Percentiles rank a stretch among this genome's conserved stretches.
phyloP scores from a whole-genome alignment of 2,888 invertebrate species.

The Saturnia pavonia region DNA sequence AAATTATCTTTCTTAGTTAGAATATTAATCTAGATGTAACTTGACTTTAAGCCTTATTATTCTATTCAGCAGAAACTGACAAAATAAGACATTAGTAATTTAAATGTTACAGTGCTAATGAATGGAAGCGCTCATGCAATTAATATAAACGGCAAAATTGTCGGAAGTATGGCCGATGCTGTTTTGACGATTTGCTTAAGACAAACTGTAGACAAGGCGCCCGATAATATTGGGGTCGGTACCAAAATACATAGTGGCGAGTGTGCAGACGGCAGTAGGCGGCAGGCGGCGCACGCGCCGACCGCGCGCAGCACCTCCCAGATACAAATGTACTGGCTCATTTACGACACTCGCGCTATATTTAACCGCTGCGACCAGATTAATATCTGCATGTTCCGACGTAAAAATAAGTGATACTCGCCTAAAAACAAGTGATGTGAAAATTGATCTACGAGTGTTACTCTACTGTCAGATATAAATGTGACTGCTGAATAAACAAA shows the following conservation, averaged over 20 bases:
- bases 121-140: constrained; percentile 43
- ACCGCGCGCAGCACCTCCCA: constrained; percentile 67
- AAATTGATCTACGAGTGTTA: constrained; percentile 56
- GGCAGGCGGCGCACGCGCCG: constrained; percentile 76
- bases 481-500: constrained; percentile 55
- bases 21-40: neutral
- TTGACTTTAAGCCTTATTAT: neutral
- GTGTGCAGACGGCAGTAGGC: constrained; percentile 73
- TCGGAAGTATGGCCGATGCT: constrained; percentile 65
- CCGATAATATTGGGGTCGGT: constrained; percentile 77
- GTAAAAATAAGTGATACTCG: constrained; percentile 67
- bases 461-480: constrained; percentile 51
- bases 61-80: neutral
- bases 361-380: constrained; percentile 76
- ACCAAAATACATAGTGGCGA: constrained; percentile 76
- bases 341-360: constrained; percentile 70
- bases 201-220: constrained; percentile 77
- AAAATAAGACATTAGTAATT: neutral
- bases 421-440: constrained; percentile 61
- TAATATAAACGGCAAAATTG: constrained; percentile 57
- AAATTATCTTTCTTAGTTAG: neutral
- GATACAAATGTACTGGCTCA: constrained; percentile 67
- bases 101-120: constrained; percentile 26
- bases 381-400: constrained; percentile 72
- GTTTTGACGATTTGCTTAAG: constrained; percentile 75